Conservation (phyloP, 2,888 invertebrate genomes). For the Tenthredo mesomela region DNA sequence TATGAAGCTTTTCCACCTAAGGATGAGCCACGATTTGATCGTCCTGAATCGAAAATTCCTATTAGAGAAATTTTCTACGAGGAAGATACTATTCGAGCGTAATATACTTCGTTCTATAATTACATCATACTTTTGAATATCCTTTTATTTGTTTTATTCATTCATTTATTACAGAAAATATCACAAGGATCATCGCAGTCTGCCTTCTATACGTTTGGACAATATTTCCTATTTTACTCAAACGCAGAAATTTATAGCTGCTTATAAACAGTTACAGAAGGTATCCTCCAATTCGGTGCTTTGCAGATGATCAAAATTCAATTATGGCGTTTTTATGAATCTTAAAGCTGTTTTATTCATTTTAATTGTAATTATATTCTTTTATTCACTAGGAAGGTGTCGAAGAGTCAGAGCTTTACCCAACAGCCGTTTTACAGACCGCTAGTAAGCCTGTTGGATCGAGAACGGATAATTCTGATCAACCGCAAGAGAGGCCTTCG, state of each 20-base stretch:
- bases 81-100: slow-evolving; percentile 93
- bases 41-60: slow-evolving; percentile 82
- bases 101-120: slow-evolving; percentile 72
- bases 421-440: slow-evolving; percentile 57
- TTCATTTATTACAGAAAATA: slow-evolving; percentile 81
- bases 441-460: not conserved
- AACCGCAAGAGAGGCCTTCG: not conserved
- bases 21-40: slow-evolving; percentile 88
- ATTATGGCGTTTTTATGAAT: slow-evolving; percentile 11
- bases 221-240: slow-evolving; percentile 80
- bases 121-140: not conserved
- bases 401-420: slow-evolving; percentile 60
- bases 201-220: slow-evolving; percentile 80
- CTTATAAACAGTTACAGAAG: slow-evolving; percentile 81
- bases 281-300: slow-evolving; percentile 57
- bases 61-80: slow-evolving; percentile 88
- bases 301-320: not conserved
- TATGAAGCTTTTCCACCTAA: slow-evolving; percentile 95
- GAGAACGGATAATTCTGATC: not conserved
- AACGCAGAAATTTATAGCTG: slow-evolving; percentile 82
- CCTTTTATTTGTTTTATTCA: not conserved
- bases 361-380: not conserved
- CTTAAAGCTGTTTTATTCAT: not conserved
- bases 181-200: slow-evolving; percentile 81
- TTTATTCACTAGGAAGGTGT: slow-evolving; percentile 56